Evolutionary conservation across 2,888 invertebrate species (phyloP), one percentile per base, ranked within the genome.

Genomic region (Lochmaea crataegi): DNA sequence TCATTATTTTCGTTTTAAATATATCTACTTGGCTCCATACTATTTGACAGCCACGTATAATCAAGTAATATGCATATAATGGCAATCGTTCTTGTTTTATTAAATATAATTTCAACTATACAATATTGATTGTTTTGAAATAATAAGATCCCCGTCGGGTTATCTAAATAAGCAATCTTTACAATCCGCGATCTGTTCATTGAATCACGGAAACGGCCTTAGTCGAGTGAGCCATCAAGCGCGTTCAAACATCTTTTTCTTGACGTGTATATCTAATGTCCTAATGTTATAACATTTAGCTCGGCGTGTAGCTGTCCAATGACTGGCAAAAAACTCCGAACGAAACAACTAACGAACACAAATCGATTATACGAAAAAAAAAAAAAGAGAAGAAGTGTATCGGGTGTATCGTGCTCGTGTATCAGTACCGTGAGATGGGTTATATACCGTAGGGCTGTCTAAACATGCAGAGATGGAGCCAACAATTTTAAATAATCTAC

Each of bases 271-370:
- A 68, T 72, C 72, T 63, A 69, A 69, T 56, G 58, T 58, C 32
- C 22, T 58, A 58, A 58, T 58, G 63, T 67, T 69, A 61, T 72
- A 72, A 72, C 72, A 64, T 68, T 68, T 79, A 79, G 78, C 81
- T 81, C 79, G 78, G 77, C 81, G 78, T 82, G 82, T 82, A 82
- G 78, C 82, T 82, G 82, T 63, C 83, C 77, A 79, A 83, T 85
- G 84, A 84, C 84, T 83, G 80, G 83, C 76, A 81, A 82, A 81
- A 84, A 32, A 32, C 80, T 65, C 78, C 79, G 82, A 82, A 61
- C 61, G 51, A 53, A 53, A 53, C 16, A 16, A 48, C 48, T 14
- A 48, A 26, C 58, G 58, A 58, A 58, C 58, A 58, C 58, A 58
- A 58, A 58, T 58, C 58, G 58, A 58, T 58, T 58, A 58, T 58